Percentiles rank a stretch among this genome's conserved stretches.
phyloP scores from a whole-genome alignment of 2,888 invertebrate genomes.

The Eupithecia abbreviata region DNA sequence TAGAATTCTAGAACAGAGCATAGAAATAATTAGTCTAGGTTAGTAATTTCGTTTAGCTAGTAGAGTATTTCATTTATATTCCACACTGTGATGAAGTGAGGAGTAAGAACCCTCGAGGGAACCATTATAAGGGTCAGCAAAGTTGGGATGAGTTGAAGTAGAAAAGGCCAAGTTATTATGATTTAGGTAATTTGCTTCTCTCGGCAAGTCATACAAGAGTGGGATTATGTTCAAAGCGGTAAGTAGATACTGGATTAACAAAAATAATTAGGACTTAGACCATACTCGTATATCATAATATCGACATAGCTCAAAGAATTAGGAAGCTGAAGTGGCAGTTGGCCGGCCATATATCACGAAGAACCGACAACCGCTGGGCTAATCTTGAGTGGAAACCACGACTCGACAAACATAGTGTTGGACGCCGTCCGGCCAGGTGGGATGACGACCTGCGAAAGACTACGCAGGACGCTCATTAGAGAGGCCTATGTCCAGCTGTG shows the following conservation, averaged over 20 bases:
- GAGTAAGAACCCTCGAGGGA: constrained; percentile 6
- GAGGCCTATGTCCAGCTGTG: too few species aligned
- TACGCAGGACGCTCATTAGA: too few species aligned
- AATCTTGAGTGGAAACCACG: too few species aligned
- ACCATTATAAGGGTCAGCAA: constrained; percentile 16
- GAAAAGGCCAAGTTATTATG: constrained; percentile 10
- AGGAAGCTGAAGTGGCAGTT: too few species aligned
- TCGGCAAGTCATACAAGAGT: background rate
- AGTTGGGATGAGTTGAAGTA: constrained; percentile 7
- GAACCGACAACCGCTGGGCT: too few species aligned
- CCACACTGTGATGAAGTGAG: constrained; percentile 20
- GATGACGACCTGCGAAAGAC: too few species aligned
- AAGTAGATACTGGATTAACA: background rate
- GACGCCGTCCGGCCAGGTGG: too few species aligned
- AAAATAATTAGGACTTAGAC: background rate
- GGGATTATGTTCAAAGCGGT: too few species aligned
- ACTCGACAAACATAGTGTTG: too few species aligned
- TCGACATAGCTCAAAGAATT: too few species aligned
- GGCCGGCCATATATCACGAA: too few species aligned
- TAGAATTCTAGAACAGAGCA: background rate
- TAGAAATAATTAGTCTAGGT: background rate
- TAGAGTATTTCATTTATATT: constrained; percentile 26
- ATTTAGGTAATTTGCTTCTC: constrained; percentile 8
- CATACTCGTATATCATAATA: too few species aligned
- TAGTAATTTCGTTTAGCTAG: background rate